Base-by-base conservation (phyloP, 2,113 vertebrate species). In the Scophthalmus maximus region DNA sequence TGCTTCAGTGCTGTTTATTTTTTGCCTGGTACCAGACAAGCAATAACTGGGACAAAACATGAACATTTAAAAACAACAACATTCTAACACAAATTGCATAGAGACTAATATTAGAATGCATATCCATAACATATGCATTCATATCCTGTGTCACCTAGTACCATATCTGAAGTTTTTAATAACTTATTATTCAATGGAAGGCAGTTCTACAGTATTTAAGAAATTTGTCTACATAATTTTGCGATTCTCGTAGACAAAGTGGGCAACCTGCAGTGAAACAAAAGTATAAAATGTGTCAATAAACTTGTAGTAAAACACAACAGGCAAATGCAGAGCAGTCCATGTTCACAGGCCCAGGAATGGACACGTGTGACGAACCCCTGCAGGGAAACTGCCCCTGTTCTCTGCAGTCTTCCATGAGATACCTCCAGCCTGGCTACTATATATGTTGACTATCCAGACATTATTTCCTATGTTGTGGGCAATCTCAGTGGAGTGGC, bases 391-490 rank as follows among this genome's bases (percentile, higher is more conserved):
- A 17, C 25, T 1, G 3, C 63, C 65, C 60, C 55, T 71, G 58
- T 57, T 80, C 69, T 71, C 47, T 57, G 8, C 34, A 49, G 8
- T 32, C 56, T 71, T 64, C 76, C 61, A 29, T 62, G 49, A 69
- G 65, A 74, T 23, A 56, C 15, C 51, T 60, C n/a, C 50, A 69
- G 27, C 68, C 36, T 42, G 20, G 26, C 34, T 52, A 20, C 50
- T 32, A 68, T 68, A 30, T 46, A 29, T 76, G 72, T 73, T 42
- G 42, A 66, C 32, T 23, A 14, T 50, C 25, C 42, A 36, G 64
- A 15, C 30, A 27, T 81, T 69, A n/a, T 42, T 60, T 50, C 62
- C 63, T 76, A 76, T 22, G 0, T 68, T 42, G 23, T 5, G 27
- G 14, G 15, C 10, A 22, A 26, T 63, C 76, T 82, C 62, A 34